phyloP scores from a whole-genome alignment of 2,888 invertebrate genomes.

The Limnephilus auricula region DNA sequence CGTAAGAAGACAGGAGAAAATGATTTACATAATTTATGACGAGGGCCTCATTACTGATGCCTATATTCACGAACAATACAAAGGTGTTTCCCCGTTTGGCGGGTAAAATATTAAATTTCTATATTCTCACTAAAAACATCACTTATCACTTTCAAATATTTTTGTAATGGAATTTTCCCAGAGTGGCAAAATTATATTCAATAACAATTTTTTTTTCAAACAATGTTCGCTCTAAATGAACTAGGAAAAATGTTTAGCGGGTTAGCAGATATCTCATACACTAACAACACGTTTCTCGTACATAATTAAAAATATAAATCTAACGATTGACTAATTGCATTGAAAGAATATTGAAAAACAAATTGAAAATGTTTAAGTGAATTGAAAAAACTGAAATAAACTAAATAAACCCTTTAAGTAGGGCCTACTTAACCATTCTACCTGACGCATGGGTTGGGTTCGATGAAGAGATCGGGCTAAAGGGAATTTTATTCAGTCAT shows the following conservation, averaged over 20 bases:
- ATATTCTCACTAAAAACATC: too few relatives aligned
- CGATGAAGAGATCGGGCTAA: background rate
- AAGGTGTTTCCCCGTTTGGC: background rate
- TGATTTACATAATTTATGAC: constrained; percentile 37
- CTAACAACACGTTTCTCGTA: background rate
- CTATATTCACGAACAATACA: background rate
- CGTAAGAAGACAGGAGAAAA: background rate
- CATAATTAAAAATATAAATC: background rate
- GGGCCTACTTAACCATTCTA: constrained; percentile 28
- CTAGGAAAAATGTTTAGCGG: background rate
- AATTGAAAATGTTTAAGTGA: background rate
- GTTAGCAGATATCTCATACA: background rate
- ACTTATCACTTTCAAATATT: background rate
- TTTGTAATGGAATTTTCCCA: background rate
- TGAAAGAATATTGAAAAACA: constrained; percentile 24
- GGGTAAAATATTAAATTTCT: background rate
- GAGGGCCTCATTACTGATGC: background rate
- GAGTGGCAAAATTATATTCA: background rate
- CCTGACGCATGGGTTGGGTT: constrained; percentile 1
- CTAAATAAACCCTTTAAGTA: background rate
- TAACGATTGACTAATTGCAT: background rate
- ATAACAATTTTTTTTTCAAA: background rate
- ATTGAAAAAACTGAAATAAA: background rate
- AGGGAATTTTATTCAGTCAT: constrained; percentile 38
- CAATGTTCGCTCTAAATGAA: background rate